phyloP scores from a whole-genome alignment of 1,140 invertebrate genomes.

The Wasmannia auropunctata region DNA sequence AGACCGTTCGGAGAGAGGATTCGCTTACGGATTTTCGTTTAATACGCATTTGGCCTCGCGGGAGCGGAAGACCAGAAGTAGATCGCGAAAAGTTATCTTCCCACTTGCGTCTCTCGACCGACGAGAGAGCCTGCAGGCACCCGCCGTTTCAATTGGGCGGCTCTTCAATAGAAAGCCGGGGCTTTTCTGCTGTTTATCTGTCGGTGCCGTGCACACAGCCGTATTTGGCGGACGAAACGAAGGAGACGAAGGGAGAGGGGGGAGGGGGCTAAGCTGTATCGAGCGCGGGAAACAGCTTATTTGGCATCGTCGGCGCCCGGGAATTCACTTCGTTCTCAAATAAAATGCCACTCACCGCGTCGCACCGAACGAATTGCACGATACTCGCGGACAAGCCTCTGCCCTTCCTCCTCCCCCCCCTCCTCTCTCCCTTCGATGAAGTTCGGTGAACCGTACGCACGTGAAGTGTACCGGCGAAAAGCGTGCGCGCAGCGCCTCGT shows the following conservation, averaged over 20 bases:
- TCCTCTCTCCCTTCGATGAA: background rate
- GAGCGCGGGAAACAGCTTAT: conserved; percentile 58
- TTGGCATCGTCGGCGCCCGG: conserved; percentile 52
- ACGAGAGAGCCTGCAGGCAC: background rate
- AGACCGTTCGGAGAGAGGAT: conserved; percentile 23
- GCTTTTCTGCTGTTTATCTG: conserved; percentile 71
- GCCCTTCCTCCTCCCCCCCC: background rate
- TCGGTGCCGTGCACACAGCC: conserved; percentile 31
- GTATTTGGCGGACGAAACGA: conserved; percentile 40
- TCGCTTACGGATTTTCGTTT: conserved; percentile 55
- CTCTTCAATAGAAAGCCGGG: conserved; percentile 57
- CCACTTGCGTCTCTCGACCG: conserved; percentile 47
- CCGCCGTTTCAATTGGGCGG: conserved; percentile 63
- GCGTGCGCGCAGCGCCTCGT: background rate
- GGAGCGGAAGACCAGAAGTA: conserved; percentile 47
- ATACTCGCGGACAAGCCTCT: background rate
- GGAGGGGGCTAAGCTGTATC: conserved; percentile 24
- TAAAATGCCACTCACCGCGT: conserved; percentile 51
- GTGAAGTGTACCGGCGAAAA: background rate
- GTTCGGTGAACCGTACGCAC: background rate
- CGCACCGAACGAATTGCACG: background rate
- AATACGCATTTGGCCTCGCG: conserved; percentile 59
- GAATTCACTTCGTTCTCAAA: conserved; percentile 49
- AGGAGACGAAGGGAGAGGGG: background rate
- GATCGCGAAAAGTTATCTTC: conserved; percentile 68